Percentiles rank a stretch among this genome's conserved stretches.
These are phyloP conservation scores for Polypedilum vanderplanki DNA, from an alignment of 1,140 invertebrate species.

Conservation along the genomic window DNA sequence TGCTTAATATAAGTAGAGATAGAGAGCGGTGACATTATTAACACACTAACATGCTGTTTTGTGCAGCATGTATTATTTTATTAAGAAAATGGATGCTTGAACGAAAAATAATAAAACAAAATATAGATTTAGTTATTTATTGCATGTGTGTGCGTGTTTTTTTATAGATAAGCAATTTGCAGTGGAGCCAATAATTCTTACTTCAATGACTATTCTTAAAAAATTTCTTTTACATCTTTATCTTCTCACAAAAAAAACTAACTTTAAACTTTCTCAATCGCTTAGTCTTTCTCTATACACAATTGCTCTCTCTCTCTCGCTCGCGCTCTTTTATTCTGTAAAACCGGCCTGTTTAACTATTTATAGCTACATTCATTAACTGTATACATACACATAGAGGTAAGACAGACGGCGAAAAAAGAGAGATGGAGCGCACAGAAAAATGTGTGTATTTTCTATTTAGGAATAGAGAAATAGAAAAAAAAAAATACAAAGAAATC, in stretches of 20 bases:
- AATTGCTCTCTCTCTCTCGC: background rate
- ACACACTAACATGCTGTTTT: background rate
- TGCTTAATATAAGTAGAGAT: background rate
- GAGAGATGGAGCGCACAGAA: background rate
- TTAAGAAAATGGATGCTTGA: background rate
- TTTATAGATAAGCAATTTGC: background rate
- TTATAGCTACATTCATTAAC: constrained; percentile 11
- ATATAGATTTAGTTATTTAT: too few relatives aligned
- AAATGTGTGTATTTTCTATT: background rate
- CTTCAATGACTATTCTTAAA: background rate
- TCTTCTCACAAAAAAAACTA: background rate
- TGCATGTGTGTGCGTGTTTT: background rate
- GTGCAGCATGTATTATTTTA: background rate
- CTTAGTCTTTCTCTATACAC: background rate
- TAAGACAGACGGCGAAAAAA: constrained; percentile 1
- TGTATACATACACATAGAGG: constrained; percentile 18
- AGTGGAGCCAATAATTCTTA: background rate
- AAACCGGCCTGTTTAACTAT: constrained; percentile 17
- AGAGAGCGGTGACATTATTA: background rate
- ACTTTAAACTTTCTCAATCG: background rate
- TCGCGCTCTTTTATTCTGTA: background rate
- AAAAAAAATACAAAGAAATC: background rate
- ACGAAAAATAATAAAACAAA: background rate
- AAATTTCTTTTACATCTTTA: background rate
- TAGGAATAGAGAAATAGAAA: background rate